These are phyloP conservation scores for Brachyopa scutellaris DNA, from an alignment of 2,888 invertebrate species.

Conservation along the genomic window DNA sequence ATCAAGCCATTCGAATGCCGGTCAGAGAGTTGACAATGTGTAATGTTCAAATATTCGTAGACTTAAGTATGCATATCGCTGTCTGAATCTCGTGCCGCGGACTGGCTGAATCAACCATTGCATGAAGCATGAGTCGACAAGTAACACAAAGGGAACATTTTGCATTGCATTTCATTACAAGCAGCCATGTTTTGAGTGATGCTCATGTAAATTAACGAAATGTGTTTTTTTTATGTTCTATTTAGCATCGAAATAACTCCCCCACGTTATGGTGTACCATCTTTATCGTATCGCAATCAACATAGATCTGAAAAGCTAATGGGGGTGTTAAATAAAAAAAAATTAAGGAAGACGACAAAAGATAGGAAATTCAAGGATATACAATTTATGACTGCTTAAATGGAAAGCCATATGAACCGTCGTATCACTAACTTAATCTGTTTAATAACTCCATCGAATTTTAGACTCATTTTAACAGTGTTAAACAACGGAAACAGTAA, in stretches of 20 bases:
- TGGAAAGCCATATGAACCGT: too few relatives aligned
- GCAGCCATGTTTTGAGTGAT: too few relatives aligned
- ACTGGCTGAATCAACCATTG: slow-evolving; percentile 30
- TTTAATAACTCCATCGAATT: too few relatives aligned
- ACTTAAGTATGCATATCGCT: too few relatives aligned
- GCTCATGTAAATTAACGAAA: neutral
- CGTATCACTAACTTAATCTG: too few relatives aligned
- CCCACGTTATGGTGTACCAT: slow-evolving; percentile 7
- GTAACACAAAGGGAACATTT: neutral
- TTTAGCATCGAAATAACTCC: slow-evolving; percentile 19
- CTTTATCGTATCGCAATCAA: slow-evolving; percentile 7
- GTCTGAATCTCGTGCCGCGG: neutral
- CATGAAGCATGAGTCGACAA: slow-evolving; percentile 12
- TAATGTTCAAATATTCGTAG: too few relatives aligned
- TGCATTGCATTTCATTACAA: too few relatives aligned
- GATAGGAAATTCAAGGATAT: too few relatives aligned
- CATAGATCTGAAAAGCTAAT: slow-evolving; percentile 5
- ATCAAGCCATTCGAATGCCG: slow-evolving; percentile 40
- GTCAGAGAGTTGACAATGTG: slow-evolving; percentile 3
- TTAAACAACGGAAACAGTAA: too few relatives aligned
- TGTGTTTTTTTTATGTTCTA: slow-evolving; percentile 16
- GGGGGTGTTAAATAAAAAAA: too few relatives aligned
- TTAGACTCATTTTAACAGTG: too few relatives aligned
- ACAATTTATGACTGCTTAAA: too few relatives aligned
- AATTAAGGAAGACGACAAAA: neutral